Evolutionary conservation across 2,888 invertebrate species (phyloP).

Genomic region (Apoderus coryli): DNA sequence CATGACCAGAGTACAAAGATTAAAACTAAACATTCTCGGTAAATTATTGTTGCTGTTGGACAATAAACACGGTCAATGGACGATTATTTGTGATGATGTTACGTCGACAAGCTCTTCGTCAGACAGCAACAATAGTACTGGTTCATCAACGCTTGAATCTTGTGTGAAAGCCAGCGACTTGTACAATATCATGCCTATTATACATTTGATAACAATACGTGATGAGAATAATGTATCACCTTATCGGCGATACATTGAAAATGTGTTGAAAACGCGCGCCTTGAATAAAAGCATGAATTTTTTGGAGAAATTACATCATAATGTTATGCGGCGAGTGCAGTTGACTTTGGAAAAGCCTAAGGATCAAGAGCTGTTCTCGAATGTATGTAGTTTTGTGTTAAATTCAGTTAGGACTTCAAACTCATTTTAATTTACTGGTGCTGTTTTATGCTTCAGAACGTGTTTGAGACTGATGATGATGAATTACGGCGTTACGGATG

Average conservation of each 20-base stretch:
- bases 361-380: conserved; percentile 24
- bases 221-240: conserved; percentile 24
- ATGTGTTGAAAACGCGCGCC: conserved; percentile 75
- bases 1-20: conserved; percentile 67
- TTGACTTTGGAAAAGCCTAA: conserved; percentile 49
- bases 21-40: conserved; percentile 63
- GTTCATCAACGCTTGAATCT: conserved; percentile 23
- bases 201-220: conserved; percentile 25
- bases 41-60: conserved; percentile 41
- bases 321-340: conserved; percentile 54
- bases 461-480: conserved; percentile 30
- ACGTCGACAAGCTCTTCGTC: conserved; percentile 33
- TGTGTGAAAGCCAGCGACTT: conserved; percentile 20
- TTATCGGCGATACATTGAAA: conserved; percentile 67
- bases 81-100: conserved; percentile 19
- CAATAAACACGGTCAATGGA: conserved; percentile 25
- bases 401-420: background rate
- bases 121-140: conserved; percentile 34
- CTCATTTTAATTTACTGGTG: too few species aligned
- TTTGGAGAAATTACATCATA: conserved; percentile 55
- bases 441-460: conserved; percentile 12
- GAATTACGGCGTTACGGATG: conserved; percentile 52
- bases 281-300: conserved; percentile 68
- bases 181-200: conserved; percentile 38
- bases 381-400: conserved; percentile 16